Evolutionary conservation across 2,113 vertebrate species (phyloP).

Genomic region (Pandion haliaetus): DNA sequence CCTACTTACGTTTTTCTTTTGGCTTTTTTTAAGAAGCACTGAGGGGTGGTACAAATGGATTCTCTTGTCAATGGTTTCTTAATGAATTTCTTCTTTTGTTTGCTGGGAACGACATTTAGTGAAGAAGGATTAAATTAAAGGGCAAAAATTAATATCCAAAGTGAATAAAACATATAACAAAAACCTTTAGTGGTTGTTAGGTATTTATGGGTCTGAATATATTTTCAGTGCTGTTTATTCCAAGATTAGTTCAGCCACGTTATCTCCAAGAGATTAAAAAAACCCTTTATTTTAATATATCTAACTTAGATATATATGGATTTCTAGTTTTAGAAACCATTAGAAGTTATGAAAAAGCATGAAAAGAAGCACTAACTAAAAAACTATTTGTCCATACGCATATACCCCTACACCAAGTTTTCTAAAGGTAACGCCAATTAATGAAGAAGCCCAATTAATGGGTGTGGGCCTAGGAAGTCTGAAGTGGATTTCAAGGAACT

Average conservation of each 20-base stretch:
- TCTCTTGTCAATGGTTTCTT: slow-evolving; percentile 88
- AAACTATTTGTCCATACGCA: not conserved
- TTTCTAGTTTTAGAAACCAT: not conserved
- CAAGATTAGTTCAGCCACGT: not conserved
- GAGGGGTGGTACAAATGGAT: slow-evolving; percentile 88
- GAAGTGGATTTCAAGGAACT: not conserved
- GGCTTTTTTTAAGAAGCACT: slow-evolving; percentile 78
- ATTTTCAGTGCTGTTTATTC: not conserved
- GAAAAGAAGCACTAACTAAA: not conserved
- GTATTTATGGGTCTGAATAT: not conserved
- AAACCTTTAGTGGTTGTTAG: not conserved
- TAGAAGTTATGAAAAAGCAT: not conserved
- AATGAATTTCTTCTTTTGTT: slow-evolving; percentile 87
- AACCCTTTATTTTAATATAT: not conserved
- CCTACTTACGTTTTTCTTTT: slow-evolving; percentile 69
- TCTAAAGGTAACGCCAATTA: not conserved
- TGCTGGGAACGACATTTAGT: slow-evolving; percentile 74
- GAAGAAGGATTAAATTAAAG: not conserved
- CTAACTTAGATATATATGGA: not conserved
- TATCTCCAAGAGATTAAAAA: not conserved
- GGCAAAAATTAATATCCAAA: not conserved
- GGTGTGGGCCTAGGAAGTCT: not conserved
- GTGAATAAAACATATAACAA: not conserved
- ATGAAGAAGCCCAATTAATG: not conserved
- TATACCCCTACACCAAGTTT: not conserved